Base-by-base conservation (phyloP, 2,797 vertebrate genomes). In the Schizopygopsis malacanthus region DNA sequence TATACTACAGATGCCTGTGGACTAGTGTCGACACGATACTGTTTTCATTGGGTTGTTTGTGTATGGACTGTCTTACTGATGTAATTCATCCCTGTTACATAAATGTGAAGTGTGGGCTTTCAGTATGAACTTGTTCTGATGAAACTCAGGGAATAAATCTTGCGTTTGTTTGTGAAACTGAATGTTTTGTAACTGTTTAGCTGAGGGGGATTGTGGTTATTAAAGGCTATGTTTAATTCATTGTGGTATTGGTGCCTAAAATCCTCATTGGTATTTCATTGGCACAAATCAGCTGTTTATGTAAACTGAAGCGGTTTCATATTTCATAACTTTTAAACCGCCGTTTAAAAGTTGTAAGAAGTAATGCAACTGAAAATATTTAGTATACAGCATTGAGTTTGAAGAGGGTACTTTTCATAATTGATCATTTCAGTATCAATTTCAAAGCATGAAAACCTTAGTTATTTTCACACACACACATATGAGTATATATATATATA, bases 1-100 rank as follows among this genome's bases (percentile, higher is more conserved):
- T 81, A 63, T 43, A 59, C 15, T 43, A 22, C 77, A 67, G 69
- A 79, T 80, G 86, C 22, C 43, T 16, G 54, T n/a, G 70, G 81
- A 50, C 76, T 39, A 43, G 37, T 41, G 25, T 37, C 6, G 41
- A 81, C 79, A 69, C 13, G 33, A 61, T 41, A 76, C 43, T 15
- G 81, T 65, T 75, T 37, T 39, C 39, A 50, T 50, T 39, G 13
- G 7, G 13, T 0, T 41, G 11, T 47, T 63, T 75, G 33, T 18
- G 54, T 47, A 50, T n/a, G 25, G 56, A 47, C 41, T 65, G 47
- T 72, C 18, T 28, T 82, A 16, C 79, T n/a, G 2, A 11, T 63
- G 41, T 43, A 18, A 71, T 45, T 28, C 1, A 54, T 39, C 18
- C 16, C 2, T 59, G 65, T 71, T 82, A 82, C 37, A 28, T 59